A percentile compares a stretch with the other conserved stretches of the same genome.
Conservation (phyloP, 2,113 vertebrate species). For the Rostratula benghalensis region DNA sequence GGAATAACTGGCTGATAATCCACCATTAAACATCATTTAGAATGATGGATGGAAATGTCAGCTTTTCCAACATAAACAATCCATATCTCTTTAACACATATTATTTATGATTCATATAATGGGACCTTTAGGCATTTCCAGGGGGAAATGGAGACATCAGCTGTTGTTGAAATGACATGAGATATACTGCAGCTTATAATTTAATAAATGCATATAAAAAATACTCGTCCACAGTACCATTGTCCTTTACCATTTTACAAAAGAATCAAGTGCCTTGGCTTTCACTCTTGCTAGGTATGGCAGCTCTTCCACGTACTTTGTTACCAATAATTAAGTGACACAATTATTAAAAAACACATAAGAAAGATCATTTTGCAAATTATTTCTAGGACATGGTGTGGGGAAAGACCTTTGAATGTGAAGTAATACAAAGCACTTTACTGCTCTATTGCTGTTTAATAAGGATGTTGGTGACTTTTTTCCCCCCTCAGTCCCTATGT, state of each 20-base stretch:
- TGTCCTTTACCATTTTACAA: conserved; percentile 73
- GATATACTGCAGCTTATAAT: conserved; percentile 90
- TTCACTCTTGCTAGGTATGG: neutral
- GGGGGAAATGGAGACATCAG: conserved; percentile 83
- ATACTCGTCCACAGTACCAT: conserved; percentile 82
- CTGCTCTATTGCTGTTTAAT: neutral
- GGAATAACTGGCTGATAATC: conserved; percentile 94
- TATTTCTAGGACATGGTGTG: neutral
- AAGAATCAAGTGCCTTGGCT: conserved; percentile 67
- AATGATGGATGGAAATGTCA: conserved; percentile 93
- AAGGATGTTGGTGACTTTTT: neutral
- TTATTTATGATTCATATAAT: conserved; percentile 97
- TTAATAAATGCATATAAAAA: conserved; percentile 89
- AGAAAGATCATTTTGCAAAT: neutral
- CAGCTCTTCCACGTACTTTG: neutral
- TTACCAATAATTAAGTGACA: conserved; percentile 36
- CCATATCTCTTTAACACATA: conserved; percentile 95
- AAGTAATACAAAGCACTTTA: neutral
- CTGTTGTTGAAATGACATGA: conserved; percentile 90
- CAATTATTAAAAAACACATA: neutral
- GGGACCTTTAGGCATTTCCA: conserved; percentile 80
- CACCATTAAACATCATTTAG: conserved; percentile 95
- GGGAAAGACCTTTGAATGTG: neutral
- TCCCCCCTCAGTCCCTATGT: neutral
- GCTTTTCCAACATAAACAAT: conserved; percentile 93